Evolutionary conservation across 1,140 invertebrate species (phyloP), one percentile per base, ranked within the genome.

Genomic region (Zophobas atratus): DNA sequence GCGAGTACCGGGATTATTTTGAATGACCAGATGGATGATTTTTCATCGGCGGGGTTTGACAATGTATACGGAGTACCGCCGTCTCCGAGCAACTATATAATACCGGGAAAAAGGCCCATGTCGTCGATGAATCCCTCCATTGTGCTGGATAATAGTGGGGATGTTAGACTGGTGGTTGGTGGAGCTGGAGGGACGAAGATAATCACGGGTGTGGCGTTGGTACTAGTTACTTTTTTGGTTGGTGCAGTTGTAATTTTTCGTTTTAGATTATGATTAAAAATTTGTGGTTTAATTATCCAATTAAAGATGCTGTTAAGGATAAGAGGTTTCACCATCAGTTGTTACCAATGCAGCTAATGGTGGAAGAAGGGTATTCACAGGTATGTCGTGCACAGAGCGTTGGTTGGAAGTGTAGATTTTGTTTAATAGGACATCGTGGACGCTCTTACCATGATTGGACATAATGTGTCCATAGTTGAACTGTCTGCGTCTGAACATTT

Each of bases 11-110:
- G 97, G 8, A 96, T 99, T 34, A 92, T 99, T 79, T 91, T 96
- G 56, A 99, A 99, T 85, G 92, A 98, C 85, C 92, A 97, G 87
- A 99, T 99, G 97, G 96, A 98, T 84, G 97, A 99, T 85, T 99
- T 99, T 85, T 95, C 95, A 2, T 90, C 93, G 0, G 95, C 96
- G 0, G 91, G 93, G 71, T 91, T 92, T n/a, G 91, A 90, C 0
- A 98, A 96, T 83, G 89, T 88, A 36, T 97, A 94, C 85, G 92
- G 91, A 20, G 84, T 97, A 56, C 93, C 94, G 0, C 92, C 95
- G 1, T 96, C 95, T 0, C 91, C 91, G 1, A 90, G 90, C 1
- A 99, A 99, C 87, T 95, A 91, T 82, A 93, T 98, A 39, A 80
- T 79, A 6, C 91, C 93, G 0, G 92, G 93, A 1, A 96, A 98